Evolutionary conservation across 1,140 invertebrate species (phyloP).

Genomic region (Chelonus insularis): DNA sequence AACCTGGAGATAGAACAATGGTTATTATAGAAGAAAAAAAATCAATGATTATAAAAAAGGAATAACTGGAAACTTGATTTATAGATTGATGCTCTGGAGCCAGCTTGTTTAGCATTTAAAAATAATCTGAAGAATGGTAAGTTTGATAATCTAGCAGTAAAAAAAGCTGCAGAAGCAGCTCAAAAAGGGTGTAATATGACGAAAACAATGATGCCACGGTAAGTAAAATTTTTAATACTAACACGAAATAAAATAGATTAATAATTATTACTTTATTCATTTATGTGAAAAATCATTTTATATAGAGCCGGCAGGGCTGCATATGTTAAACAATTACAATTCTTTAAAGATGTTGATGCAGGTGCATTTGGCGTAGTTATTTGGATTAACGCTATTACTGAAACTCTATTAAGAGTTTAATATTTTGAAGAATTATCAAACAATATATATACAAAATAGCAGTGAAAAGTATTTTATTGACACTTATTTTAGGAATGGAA

Average conservation of each 20-base stretch:
- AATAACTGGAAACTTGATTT: conserved; percentile 10
- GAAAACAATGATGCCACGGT: conserved; percentile 63
- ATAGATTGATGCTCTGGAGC: conserved; percentile 60
- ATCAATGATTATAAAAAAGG: conserved; percentile 19
- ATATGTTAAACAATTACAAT: conserved; percentile 61
- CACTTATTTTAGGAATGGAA: too few relatives aligned
- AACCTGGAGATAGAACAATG: conserved; percentile 78
- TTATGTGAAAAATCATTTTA: conserved; percentile 11
- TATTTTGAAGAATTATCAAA: neutral
- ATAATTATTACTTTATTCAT: conserved; percentile 16
- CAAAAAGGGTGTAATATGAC: conserved; percentile 60
- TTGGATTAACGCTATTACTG: conserved; percentile 62
- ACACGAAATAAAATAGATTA: conserved; percentile 1
- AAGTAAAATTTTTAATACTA: conserved; percentile 24
- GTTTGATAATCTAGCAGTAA: conserved; percentile 26
- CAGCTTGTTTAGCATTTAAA: conserved; percentile 47
- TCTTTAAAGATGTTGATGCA: conserved; percentile 65
- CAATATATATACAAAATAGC: neutral
- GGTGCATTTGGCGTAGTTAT: conserved; percentile 68
- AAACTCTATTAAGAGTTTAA: conserved; percentile 18
- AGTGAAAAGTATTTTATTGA: conserved; percentile 1
- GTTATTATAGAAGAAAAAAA: conserved; percentile 49
- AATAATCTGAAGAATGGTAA: conserved; percentile 18
- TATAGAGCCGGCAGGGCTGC: conserved; percentile 66
- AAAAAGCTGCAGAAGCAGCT: conserved; percentile 46